Evolutionary conservation across 2,888 invertebrate species (phyloP), one percentile per base, ranked within the genome.

Genomic region (Oscheius sp.): DNA sequence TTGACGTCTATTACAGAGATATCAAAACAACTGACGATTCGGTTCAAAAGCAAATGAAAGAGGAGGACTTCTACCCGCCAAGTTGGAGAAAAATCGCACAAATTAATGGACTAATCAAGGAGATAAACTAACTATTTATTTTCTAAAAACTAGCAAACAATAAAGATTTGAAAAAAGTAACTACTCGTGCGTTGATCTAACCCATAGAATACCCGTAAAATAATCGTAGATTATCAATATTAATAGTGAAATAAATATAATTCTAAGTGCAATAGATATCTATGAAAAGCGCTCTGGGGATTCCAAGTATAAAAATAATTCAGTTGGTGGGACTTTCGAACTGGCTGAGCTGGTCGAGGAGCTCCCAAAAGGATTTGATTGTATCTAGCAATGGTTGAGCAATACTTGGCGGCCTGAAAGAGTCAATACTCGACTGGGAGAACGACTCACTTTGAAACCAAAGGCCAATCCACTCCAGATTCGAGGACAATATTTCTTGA

Each of bases 1-100:
- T 20, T 15, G 25, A 2, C 12, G 70, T 70, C 1, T 70, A 70
- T 33, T 66, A 70, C 55, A 20, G 65, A 39, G 57, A 70, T 33
- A 70, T 70, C 27, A n/a, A 46, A 2, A 61, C 65, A 23, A 70
- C 66, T 6, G 45, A 34, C 20, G 70, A 70, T 31, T 15, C 29
- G 33, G 66, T 34, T 23, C 57, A 57, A 23, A 37, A 61, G 12
- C 50, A 70, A 20, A 65, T 70, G 65, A 39, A 29, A 23, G 61
- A 37, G 25, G 33, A 50, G 0, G 70, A 70, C 34, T 70, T 58
- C 52, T 70, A 48, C 23, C 66, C 61, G 5, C 20, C 42, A 0
- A 25, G 50, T 10, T 70, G 70, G 70, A 50, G 58, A 5, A 45
- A 46, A 33, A 45, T 70, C 8, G 15, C 8, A 17, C 29, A 27